Base-by-base conservation (phyloP, 2,113 vertebrate genomes). In the Garra rufa region DNA sequence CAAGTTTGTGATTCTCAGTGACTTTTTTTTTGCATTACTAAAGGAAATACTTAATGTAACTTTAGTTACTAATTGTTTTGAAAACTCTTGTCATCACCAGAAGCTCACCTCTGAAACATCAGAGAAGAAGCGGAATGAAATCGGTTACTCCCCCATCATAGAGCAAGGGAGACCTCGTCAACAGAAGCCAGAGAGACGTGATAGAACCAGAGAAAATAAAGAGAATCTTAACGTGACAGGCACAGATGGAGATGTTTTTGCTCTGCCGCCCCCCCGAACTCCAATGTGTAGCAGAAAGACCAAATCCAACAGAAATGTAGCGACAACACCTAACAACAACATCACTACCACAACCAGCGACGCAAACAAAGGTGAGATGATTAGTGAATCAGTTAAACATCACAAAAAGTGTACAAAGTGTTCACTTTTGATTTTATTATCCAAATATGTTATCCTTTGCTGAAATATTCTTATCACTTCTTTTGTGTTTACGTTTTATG, bases 201-300 rank as follows among this genome's bases (percentile, higher is more conserved):
- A 92, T 67, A 91, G 90, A 84, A 90, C 90, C 79, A 83, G 26
- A 43, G 92, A 95, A 89, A 95, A 97, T 93, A 96, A 97, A 93
- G 96, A 98, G 85, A 97, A 98, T 81, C 34, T 92, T 3, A 69
- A 88, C 6, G 89, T 67, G 85, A 86, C 77, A 2, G 83, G 83
- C 41, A 93, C 91, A 85, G 92, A 91, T 10, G 90, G 92, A 15
- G 90, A 93, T 0, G 67, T 89, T 1, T 96, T 97, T 90, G 89
- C 75, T 0, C 86, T 96, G 88, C 95, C 96, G 77, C 90, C 93
- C 78, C 95, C 95, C 13, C 93, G 92, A 84, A 97, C 93, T 26
- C 94, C 96, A 4, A 89, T 11, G 8, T 86, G 88, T 87, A 88
- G 41, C 50, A 94, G 85, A 43, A 96, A 94, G 91, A 93, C 30